Evolutionary conservation across 2,797 vertebrate genomes (phyloP).

Genomic region (Chaetodon trifasciatus): DNA sequence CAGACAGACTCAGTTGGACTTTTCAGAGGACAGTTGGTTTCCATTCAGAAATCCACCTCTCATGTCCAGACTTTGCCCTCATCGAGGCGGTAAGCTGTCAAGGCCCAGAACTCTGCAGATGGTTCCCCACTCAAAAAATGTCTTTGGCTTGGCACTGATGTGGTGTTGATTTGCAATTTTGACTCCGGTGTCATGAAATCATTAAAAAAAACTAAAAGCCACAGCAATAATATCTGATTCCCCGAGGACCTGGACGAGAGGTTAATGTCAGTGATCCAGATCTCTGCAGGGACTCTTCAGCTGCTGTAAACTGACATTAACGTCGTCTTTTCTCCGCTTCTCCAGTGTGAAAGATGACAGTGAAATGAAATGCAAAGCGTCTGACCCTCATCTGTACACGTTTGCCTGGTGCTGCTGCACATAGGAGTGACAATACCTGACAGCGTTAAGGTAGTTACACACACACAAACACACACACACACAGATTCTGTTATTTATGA

Average conservation of each 20-base stretch:
- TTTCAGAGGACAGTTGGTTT: neutral
- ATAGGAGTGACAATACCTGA: slow-evolving; percentile 19
- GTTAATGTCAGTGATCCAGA: neutral
- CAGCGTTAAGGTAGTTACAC: slow-evolving; percentile 65
- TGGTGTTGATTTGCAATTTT: slow-evolving; percentile 18
- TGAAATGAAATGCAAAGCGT: slow-evolving; percentile 51
- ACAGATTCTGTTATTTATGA: slow-evolving; percentile 10
- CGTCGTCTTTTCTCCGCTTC: slow-evolving; percentile 7
- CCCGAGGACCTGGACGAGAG: neutral
- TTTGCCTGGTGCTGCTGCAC: slow-evolving; percentile 47
- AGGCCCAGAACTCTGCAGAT: neutral
- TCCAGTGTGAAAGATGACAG: slow-evolving; percentile 62
- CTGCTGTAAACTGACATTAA: slow-evolving; percentile 3
- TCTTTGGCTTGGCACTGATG: neutral
- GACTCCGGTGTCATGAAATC: slow-evolving; percentile 5
- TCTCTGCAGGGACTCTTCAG: neutral
- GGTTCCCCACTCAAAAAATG: neutral
- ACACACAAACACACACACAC: neutral
- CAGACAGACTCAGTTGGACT: neutral
- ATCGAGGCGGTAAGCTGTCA: neutral
- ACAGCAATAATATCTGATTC: slow-evolving; percentile 1
- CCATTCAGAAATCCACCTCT: neutral
- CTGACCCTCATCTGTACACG: slow-evolving; percentile 44
- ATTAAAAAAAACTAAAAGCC: slow-evolving; percentile 24
- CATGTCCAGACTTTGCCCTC: neutral